A percentile compares a stretch with the other conserved stretches of the same genome.
Conservation (phyloP, 2,888 invertebrate genomes). For the Neocrepidodera transversa region DNA sequence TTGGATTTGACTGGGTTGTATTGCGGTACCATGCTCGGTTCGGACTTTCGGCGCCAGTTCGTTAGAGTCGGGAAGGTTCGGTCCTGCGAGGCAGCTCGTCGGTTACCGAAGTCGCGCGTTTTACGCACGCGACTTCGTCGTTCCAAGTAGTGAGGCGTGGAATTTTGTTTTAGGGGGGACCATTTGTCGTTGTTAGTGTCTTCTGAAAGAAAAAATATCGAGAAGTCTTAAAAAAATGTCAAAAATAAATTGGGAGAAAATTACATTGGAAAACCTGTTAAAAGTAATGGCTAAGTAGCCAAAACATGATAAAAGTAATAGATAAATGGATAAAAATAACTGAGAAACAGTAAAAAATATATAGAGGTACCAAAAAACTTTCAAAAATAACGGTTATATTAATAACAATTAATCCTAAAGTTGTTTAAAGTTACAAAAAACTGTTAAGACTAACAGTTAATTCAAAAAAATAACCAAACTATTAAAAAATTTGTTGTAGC, state of each 20-base stretch:
- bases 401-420: too few species aligned
- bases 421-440: too few species aligned
- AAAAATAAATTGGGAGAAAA: too few species aligned
- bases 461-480: too few species aligned
- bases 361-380: too few species aligned
- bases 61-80: conserved; percentile 66
- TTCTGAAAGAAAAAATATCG: conserved; percentile 48
- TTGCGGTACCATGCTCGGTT: conserved; percentile 66
- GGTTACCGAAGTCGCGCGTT: conserved; percentile 60
- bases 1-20: conserved; percentile 74
- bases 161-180: conserved; percentile 75
- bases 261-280: too few species aligned
- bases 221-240: too few species aligned
- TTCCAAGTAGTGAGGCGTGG: conserved; percentile 90
- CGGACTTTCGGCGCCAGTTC: conserved; percentile 76
- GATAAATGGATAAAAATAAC: not conserved
- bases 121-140: conserved; percentile 76
- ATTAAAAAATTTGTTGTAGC: too few species aligned
- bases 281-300: too few species aligned
- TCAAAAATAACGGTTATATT: too few species aligned
- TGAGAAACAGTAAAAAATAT: not conserved
- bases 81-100: conserved; percentile 60
- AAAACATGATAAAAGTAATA: not conserved
- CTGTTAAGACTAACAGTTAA: too few species aligned
- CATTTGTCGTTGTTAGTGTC: conserved; percentile 54